Evolutionary conservation across 2,888 invertebrate species (phyloP).

Genomic region (Xiphydria camelus): DNA sequence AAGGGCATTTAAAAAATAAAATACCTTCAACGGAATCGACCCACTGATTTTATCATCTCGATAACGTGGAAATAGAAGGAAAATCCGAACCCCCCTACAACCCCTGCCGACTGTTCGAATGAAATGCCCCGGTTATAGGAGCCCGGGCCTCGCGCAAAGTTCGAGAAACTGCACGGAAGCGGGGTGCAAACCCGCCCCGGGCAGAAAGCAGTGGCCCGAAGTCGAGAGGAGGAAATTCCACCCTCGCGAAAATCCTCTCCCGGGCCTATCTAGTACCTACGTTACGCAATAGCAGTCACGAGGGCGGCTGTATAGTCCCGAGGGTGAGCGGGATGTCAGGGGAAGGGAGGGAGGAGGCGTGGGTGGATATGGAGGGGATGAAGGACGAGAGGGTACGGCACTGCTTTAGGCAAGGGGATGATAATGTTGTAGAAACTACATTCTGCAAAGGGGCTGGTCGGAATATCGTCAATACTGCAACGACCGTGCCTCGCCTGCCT

Average conservation of each 20-base stretch:
- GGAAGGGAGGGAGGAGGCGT: neutral
- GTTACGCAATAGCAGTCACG: neutral
- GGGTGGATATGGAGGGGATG: neutral
- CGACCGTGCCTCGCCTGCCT: slow-evolving; percentile 7
- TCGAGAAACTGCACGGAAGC: too few species aligned
- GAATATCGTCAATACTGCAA: slow-evolving; percentile 48
- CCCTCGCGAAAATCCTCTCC: neutral
- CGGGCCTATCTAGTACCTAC: neutral
- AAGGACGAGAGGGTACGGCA: slow-evolving; percentile 21
- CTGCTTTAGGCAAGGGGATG: slow-evolving; percentile 27
- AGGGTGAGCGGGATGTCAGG: neutral
- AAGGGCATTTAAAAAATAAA: too few species aligned
- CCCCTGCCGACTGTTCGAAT: too few species aligned
- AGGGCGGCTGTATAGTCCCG: neutral
- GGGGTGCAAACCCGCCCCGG: too few species aligned
- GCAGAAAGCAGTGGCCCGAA: too few species aligned
- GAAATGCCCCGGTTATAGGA: too few species aligned
- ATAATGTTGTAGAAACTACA: slow-evolving; percentile 39
- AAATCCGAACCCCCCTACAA: too few species aligned
- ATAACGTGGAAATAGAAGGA: too few species aligned
- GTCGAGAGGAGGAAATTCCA: too few species aligned
- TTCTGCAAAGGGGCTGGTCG: slow-evolving; percentile 26
- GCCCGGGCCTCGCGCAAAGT: too few species aligned
- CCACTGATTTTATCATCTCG: too few species aligned
- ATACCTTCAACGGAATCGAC: too few species aligned